phyloP scores from a whole-genome alignment of 2,113 vertebrate species.

The Ceuthmochares aereus region DNA sequence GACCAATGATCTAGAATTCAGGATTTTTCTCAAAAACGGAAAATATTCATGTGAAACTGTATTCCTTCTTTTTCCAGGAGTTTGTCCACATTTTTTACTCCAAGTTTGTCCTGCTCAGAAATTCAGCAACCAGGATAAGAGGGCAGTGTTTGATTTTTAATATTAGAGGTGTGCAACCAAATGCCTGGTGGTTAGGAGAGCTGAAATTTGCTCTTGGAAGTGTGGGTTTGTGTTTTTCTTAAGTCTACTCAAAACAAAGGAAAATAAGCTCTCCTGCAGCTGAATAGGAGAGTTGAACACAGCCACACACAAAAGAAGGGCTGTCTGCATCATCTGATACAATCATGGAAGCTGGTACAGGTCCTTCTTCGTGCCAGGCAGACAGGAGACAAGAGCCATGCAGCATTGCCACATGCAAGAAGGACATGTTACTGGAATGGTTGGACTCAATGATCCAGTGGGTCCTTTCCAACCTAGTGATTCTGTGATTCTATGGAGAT shows the following conservation, averaged over 20 bases:
- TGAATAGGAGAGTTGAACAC: not conserved
- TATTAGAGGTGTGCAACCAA: not conserved
- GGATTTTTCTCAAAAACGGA: not conserved
- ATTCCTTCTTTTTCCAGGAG: not conserved
- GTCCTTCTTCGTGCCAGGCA: not conserved
- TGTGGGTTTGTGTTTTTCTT: not conserved
- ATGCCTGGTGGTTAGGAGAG: not conserved
- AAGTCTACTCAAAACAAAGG: constrained; percentile 42
- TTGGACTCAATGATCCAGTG: no score
- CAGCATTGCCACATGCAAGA: not conserved
- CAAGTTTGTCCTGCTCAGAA: not conserved
- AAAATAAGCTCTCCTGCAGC: constrained; percentile 15
- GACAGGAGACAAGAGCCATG: not conserved
- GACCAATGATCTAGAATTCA: not conserved
- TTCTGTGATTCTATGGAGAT: no score
- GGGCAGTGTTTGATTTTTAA: not conserved
- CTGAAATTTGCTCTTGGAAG: not conserved
- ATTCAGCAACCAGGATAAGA: not conserved
- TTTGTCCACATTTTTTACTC: not conserved
- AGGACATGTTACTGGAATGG: not conserved
- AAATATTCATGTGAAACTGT: not conserved
- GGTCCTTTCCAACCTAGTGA: no score
- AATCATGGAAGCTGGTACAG: not conserved
- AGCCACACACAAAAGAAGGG: constrained; percentile 6
- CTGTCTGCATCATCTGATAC: constrained; percentile 40